Evolutionary conservation across 2,113 vertebrate species (phyloP), one percentile per base, ranked within the genome.

Genomic region (Seriola rivoliana): DNA sequence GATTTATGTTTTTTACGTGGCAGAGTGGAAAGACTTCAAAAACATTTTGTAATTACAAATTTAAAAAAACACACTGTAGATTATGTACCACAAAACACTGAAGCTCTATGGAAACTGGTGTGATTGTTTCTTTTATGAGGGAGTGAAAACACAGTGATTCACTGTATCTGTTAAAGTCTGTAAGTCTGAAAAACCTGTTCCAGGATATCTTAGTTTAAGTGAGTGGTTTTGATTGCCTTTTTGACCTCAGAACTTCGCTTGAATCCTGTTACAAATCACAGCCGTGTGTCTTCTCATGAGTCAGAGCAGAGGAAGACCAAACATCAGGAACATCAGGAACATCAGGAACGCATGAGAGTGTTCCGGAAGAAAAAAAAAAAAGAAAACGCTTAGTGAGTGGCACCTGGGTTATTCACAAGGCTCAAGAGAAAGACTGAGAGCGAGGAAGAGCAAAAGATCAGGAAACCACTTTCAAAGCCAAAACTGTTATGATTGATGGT

Each of bases 261-360:
- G 4, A 78, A 32, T 60, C 88, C 21, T 9, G 63, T 62, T 85
- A 85, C 87, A 84, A 84, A 90, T 65, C 67, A 75, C 62, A 75
- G 71, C 75, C 62, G 57, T 75, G 84, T 83, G 81, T 85, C 57
- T 74, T 76, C 52, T 34, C 19, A n/a, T 83, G 81, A 68, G 82
- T 91, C 84, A 75, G 84, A 8, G 64, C 77, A 25, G 81, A 80
- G 68, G n/a, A 85, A 85, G 57, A 81, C 34, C 19, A 75, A 89
- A 86, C 80, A 80, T 55, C 16, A 58, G 62, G 44, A 91, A 85
- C 91, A 91, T 91, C 76, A 86, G 90, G 85, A 91, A 88, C 91
- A 91, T 91, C 76, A 86, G 90, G 85, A 91, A 88, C 4, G 44
- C 88, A 90, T 92, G 81, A 76, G 69, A 25, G 50, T 66, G 63